Evolutionary conservation across 2,113 vertebrate species (phyloP), one percentile per base, ranked within the genome.

Genomic region (Boulengeromyrus knoepffleri): DNA sequence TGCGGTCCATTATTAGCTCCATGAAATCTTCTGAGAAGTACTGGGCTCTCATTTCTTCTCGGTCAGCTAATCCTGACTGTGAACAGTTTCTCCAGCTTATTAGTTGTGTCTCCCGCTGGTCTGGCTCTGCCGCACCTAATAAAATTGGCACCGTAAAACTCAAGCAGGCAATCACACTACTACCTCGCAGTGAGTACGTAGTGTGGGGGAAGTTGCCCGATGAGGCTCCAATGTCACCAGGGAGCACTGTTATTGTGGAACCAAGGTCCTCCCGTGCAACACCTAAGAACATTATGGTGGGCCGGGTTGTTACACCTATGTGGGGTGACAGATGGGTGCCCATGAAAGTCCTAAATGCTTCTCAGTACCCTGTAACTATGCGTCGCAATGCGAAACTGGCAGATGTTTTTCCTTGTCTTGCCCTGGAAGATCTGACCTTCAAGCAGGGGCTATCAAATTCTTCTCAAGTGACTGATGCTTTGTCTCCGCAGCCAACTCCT

Each of bases 281-380:
- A 13, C 86, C 85, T 9, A 92, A 83, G 53, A 58, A 66, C 3
- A 15, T 90, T 27, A 46, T 89, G 42, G 90, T 46, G 45, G 6
- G 45, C 91, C 1, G 87, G 45, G 31, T 91, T 1, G 83, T 91
- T 3, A 91, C 88, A 2, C 39, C 39, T 3, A 17, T 91, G 24
- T 92, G 85, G 80, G 89, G 91, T 3, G 89, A 92, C 58, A 21
- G 91, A 27, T 91, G 92, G 91, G 90, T 91, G 0, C 91, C 87
- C 1, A 21, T 92, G 58, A 66, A 66, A 8, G 21, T 66, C 19
- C 5, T 66, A 2, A 66, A 66, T n/a, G 19, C n/a, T 19, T 66
- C 49, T 39, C 17, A 85, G 47, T 89, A 45, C 36, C 53, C 86
- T 45, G 87, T 92, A 7, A 42, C 74, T 17, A 21, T 91, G 2